phyloP scores from a whole-genome alignment of 2,113 vertebrate genomes.

The Solea solea region DNA sequence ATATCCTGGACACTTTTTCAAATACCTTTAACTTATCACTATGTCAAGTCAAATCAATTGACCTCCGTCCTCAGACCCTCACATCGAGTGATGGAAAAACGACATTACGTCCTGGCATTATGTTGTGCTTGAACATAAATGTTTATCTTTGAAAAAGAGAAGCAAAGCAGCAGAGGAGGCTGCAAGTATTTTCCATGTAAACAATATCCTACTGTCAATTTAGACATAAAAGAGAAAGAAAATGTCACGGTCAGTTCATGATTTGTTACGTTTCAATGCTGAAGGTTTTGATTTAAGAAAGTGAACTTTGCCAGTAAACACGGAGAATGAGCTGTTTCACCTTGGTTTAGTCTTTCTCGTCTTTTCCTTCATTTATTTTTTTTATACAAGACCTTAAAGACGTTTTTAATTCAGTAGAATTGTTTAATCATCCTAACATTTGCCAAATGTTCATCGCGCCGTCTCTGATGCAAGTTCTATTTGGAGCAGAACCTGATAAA shows the following conservation, averaged over 20 bases:
- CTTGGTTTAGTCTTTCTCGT: slow-evolving; percentile 23
- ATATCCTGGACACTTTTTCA: slow-evolving; percentile 19
- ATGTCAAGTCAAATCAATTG: neutral
- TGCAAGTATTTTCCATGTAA: slow-evolving; percentile 4
- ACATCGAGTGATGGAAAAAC: too few relatives aligned
- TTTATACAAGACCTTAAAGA: slow-evolving; percentile 6
- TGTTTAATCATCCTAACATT: slow-evolving; percentile 34
- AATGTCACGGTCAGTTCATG: neutral
- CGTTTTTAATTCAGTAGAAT: slow-evolving; percentile 32
- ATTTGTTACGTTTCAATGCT: neutral
- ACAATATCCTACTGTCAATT: slow-evolving; percentile 9
- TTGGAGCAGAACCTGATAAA: slow-evolving; percentile 48
- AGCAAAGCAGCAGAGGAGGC: slow-evolving; percentile 3
- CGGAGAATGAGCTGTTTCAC: slow-evolving; percentile 1
- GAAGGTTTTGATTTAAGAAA: neutral
- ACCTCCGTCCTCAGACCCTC: too few relatives aligned
- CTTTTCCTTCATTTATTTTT: neutral
- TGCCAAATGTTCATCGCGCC: slow-evolving; percentile 43
- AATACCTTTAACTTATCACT: slow-evolving; percentile 18
- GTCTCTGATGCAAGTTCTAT: slow-evolving; percentile 52
- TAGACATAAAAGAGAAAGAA: neutral
- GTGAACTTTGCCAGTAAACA: neutral
- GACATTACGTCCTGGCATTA: slow-evolving; percentile 2
- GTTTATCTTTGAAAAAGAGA: slow-evolving; percentile 1
- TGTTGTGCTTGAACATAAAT: slow-evolving; percentile 1